Base-by-base conservation (phyloP, 2,888 invertebrate genomes). In the Autographa gamma region DNA sequence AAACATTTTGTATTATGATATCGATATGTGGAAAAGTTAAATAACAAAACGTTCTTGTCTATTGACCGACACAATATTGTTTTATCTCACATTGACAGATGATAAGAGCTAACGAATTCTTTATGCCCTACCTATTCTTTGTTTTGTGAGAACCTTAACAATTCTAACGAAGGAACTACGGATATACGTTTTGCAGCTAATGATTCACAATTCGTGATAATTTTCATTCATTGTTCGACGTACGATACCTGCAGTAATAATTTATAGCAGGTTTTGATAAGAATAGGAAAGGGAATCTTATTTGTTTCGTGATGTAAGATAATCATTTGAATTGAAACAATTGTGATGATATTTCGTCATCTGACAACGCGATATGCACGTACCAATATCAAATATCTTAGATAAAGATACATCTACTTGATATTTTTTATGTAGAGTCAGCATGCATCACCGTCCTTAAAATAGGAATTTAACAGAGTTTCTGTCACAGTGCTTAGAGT, bases 191-290 rank as follows among this genome's bases (percentile, higher is more conserved):
- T 61, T 73, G 66, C 56, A 61, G 43, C 48, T 18, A 66, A 79
- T 83, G 76, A 83, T 73, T 82, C 74, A 80, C 41, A 60, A 63
- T 76, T 32, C 54, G 19, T 62, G 71, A 69, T 69, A 74, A 54
- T 60, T 4, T 70, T 60, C 69, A 80, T 77, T 82, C 60, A 80
- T 54, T 58, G 58, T 71, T 62, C 69, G 71, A 60, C 52, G 83
- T 85, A 85, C 82, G 69, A 78, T 41, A 41, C 25, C 54, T 86
- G 85, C 78, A 83, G 54, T 56, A 56, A 8, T 48, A 2, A 48
- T 56, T 19, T 25, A 56, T 19, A 11, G 19, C 19, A 56, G 25
- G 19, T 79, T 76, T 73, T 79, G 76, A 75, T 80, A 73, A 77
- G 48, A 63, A 69, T 74, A 71, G 70, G 73, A 74, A 81, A 43